Conservation (phyloP, 2,888 invertebrate genomes). For the Apodemia zela region DNA sequence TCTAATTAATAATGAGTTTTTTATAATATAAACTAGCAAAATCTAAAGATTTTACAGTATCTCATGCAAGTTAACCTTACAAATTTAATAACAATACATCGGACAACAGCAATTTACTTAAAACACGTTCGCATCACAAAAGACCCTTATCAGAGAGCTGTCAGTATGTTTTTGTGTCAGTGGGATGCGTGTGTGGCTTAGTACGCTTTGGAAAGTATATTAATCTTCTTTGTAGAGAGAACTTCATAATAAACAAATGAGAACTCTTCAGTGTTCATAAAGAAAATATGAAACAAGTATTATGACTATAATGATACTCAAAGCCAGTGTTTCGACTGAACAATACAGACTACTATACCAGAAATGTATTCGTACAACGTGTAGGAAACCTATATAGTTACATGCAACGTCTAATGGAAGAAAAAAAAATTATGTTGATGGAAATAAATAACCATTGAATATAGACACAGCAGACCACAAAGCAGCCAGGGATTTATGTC, state of each 20-base stretch:
- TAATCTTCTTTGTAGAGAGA: conserved; percentile 4
- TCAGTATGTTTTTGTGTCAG: conserved; percentile 11
- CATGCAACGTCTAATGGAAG: too few relatives aligned
- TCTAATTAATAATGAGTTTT: too few relatives aligned
- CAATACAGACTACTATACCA: not conserved
- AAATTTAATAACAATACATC: too few relatives aligned
- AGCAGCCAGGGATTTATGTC: too few relatives aligned
- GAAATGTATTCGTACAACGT: too few relatives aligned
- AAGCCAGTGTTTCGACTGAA: not conserved
- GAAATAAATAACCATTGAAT: too few relatives aligned
- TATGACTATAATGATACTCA: not conserved
- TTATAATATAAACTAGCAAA: too few relatives aligned
- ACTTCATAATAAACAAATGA: not conserved
- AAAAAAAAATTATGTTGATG: too few relatives aligned
- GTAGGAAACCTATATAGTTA: too few relatives aligned
- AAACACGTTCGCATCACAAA: not conserved
- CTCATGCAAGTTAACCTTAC: too few relatives aligned
- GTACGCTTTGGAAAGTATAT: not conserved
- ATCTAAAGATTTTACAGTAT: too few relatives aligned
- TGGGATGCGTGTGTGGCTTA: not conserved
- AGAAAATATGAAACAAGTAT: not conserved
- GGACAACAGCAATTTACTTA: not conserved
- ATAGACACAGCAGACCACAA: too few relatives aligned
- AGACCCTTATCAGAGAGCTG: not conserved
- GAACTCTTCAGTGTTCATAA: not conserved